phyloP scores from a whole-genome alignment of 2,113 vertebrate genomes.

The Galemys pyrenaicus region DNA sequence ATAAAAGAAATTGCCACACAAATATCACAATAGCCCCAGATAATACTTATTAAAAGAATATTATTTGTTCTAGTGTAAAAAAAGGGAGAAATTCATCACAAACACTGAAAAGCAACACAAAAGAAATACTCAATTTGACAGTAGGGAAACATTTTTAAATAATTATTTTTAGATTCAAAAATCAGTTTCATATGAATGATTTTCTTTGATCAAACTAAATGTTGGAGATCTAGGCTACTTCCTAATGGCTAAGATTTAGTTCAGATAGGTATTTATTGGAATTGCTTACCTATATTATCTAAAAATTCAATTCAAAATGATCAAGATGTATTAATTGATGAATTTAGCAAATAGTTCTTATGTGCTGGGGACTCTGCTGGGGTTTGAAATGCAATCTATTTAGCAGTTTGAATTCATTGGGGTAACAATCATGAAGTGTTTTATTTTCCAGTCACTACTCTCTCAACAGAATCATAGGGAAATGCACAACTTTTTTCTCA shows the following conservation, averaged over 20 bases:
- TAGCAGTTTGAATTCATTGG: not conserved
- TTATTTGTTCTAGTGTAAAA: slow-evolving; percentile 3
- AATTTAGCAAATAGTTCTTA: not conserved
- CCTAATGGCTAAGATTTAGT: slow-evolving; percentile 3
- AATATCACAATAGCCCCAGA: not conserved
- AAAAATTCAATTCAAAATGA: slow-evolving; percentile 55
- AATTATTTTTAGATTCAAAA: slow-evolving; percentile 22
- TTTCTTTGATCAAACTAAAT: slow-evolving; percentile 38
- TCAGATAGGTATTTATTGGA: not conserved
- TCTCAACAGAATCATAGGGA: not conserved
- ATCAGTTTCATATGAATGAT: not conserved
- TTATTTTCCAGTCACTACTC: not conserved
- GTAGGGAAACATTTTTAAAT: not conserved
- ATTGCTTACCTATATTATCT: not conserved
- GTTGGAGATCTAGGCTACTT: not conserved
- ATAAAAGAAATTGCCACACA: not conserved
- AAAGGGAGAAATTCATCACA: slow-evolving; percentile 27
- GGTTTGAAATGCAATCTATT: not conserved
- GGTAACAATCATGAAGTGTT: not conserved
- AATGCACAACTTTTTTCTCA: not conserved
- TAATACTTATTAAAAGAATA: not conserved
- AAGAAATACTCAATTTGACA: not conserved
- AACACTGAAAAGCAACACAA: not conserved
- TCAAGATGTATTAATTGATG: not conserved
- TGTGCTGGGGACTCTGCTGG: not conserved